phyloP scores from a whole-genome alignment of 2,888 invertebrate genomes.

The Pherbina coryleti region DNA sequence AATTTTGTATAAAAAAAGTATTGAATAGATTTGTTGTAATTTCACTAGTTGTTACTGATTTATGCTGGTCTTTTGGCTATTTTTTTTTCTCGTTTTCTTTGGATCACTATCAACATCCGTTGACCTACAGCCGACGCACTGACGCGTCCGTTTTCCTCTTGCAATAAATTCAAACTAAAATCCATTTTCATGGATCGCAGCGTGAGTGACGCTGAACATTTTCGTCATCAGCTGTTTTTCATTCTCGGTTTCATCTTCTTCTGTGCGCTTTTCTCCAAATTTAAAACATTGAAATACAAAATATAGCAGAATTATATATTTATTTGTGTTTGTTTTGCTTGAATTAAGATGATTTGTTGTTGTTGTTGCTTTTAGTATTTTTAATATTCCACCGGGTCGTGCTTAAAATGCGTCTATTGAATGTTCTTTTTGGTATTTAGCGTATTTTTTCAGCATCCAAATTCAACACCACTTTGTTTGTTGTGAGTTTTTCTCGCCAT shows the following conservation, averaged over 20 bases:
- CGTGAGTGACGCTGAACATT: constrained; percentile 40
- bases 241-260: not conserved
- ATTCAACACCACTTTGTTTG: not conserved
- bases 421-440: too few relatives aligned
- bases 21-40: too few relatives aligned
- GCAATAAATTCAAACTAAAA: constrained; percentile 59
- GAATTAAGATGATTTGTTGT: too few relatives aligned
- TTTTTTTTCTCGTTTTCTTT: too few relatives aligned
- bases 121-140: not conserved
- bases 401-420: too few relatives aligned
- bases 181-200: constrained; percentile 8
- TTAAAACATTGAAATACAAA: too few relatives aligned
- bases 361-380: not conserved
- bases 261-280: not conserved
- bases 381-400: too few relatives aligned
- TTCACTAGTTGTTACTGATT: too few relatives aligned
- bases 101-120: not conserved
- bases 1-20: not conserved
- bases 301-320: too few relatives aligned
- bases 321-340: too few relatives aligned
- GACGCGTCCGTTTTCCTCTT: constrained; percentile 58
- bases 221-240: constrained; percentile 33
- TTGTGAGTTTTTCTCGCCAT: not conserved
- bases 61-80: too few relatives aligned
- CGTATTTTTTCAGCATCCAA: too few relatives aligned